Evolutionary conservation across 1,140 invertebrate genomes (phyloP).

Genomic region (Mesaphorura yosii): DNA sequence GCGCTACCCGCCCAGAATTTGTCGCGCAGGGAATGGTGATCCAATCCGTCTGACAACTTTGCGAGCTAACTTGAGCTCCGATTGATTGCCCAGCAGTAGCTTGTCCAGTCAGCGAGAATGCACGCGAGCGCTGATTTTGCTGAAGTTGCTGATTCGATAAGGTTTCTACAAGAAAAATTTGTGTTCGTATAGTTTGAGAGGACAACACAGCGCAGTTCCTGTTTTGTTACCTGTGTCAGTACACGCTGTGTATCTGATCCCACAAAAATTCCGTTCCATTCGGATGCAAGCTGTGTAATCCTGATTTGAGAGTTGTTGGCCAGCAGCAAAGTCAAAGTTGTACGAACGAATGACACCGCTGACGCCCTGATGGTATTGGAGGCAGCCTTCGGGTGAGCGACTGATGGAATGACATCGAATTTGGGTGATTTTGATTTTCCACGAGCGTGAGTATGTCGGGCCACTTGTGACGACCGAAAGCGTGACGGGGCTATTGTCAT

Average conservation of each 20-base stretch:
- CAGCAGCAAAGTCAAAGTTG: conserved; percentile 61
- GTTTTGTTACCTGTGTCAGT: conserved; percentile 45
- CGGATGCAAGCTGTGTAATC: conserved; percentile 76
- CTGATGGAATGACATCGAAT: conserved; percentile 47
- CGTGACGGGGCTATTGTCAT: conserved; percentile 55
- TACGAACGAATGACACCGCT: conserved; percentile 66
- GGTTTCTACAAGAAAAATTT: background rate
- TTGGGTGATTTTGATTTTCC: conserved; percentile 67
- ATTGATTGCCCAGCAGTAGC: conserved; percentile 39
- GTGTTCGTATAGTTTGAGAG: background rate
- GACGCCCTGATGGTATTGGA: conserved; percentile 69
- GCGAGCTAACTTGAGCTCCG: conserved; percentile 50
- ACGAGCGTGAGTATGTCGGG: conserved; percentile 54
- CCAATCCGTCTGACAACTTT: conserved; percentile 51
- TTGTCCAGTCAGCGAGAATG: conserved; percentile 62
- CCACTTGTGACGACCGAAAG: conserved; percentile 67
- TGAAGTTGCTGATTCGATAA: background rate
- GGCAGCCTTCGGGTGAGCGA: conserved; percentile 65
- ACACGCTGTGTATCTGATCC: conserved; percentile 68
- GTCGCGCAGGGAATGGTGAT: conserved; percentile 60
- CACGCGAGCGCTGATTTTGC: conserved; percentile 22
- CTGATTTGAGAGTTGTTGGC: conserved; percentile 74
- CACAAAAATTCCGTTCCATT: conserved; percentile 74
- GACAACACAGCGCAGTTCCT: conserved; percentile 1
- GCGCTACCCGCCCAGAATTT: conserved; percentile 45